Conservation (phyloP, 2,888 invertebrate genomes). For the Agrilus mali region DNA sequence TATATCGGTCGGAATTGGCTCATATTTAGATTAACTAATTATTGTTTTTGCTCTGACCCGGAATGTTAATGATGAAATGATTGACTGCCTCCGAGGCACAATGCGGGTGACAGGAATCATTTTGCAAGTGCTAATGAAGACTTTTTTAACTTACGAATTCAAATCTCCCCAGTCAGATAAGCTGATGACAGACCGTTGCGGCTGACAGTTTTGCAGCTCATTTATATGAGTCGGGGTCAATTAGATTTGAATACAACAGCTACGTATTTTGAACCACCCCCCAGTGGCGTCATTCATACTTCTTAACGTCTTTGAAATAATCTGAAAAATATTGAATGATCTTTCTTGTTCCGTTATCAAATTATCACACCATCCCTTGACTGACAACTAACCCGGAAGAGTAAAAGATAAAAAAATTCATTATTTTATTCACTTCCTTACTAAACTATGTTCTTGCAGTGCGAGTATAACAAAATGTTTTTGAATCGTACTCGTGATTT, state of each 20-base stretch:
- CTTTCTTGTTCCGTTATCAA: too few relatives aligned
- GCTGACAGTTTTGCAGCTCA: conserved; percentile 33
- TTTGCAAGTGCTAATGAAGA: conserved; percentile 36
- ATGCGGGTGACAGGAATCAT: conserved; percentile 34
- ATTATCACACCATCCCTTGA: too few relatives aligned
- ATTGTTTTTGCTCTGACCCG: conserved; percentile 17
- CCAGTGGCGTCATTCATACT: conserved; percentile 1
- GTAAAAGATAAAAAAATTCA: too few relatives aligned
- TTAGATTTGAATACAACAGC: conserved; percentile 29
- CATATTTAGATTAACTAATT: conserved; percentile 9
- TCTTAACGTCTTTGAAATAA: too few relatives aligned
- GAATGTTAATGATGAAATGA: conserved; percentile 28
- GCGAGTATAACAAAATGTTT: too few relatives aligned
- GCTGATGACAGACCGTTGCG: conserved; percentile 33
- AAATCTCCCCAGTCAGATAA: conserved; percentile 30
- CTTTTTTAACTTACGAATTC: conserved; percentile 31
- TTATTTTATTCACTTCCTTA: too few relatives aligned
- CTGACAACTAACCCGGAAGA: too few relatives aligned
- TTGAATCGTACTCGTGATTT: too few relatives aligned
- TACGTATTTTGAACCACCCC: conserved; percentile 13
- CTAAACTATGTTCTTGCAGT: too few relatives aligned
- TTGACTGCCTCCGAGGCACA: conserved; percentile 27
- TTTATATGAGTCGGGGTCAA: conserved; percentile 35
- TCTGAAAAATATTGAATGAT: too few relatives aligned
- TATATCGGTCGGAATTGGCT: too few relatives aligned